Evolutionary conservation across 2,113 vertebrate species (phyloP), one percentile per base, ranked within the genome.

Genomic region (Eretmochelys imbricata): DNA sequence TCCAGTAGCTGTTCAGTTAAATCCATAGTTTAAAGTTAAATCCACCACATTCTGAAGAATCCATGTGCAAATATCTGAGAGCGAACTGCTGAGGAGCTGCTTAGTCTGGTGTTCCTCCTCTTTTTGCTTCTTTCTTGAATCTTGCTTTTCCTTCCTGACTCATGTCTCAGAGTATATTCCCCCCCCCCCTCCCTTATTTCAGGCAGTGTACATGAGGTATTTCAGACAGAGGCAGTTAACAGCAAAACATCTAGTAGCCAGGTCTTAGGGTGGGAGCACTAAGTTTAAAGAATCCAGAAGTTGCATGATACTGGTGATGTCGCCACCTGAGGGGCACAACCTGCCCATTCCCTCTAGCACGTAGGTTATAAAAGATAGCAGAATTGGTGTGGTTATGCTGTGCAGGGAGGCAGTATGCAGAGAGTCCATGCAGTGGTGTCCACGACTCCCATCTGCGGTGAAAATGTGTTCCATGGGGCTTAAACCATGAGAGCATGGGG

Each of bases 11-110:
- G 35, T 14, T 57, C 55, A 5, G 55, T 57, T 50, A 2, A 35
- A 7, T 50, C 79, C 80, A 13, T 0, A 53, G 79, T 25, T 7
- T 22, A 31, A 3, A 35, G 62, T 4, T 84, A 8, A 48, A 8
- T 46, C 85, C 93, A 84, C 85, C 11, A 1, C 31, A 38, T 62
- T 72, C 14, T 38, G 31, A 35, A 53, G n/a, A 11, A 29, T 89
- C 48, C 84, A 57, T 31, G 46, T 85, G 10, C 0, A 0, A 51
- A 35, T 2, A 11, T 29, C 54, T 89, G 46, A 59, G 13, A 53
- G 12, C 6, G 46, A 17, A 19, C 78, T 76, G 11, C n/a, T 57
- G 12, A 79, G 50, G 51, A 17, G 10, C 1, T 12, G 12, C 57
- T 1, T 0, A 31, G 10, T 54, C 78, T 46, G 42, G 22, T 46